Evolutionary conservation across 2,113 vertebrate species (phyloP), one percentile per base, ranked within the genome.

Genomic region (Takifugu flavidus): DNA sequence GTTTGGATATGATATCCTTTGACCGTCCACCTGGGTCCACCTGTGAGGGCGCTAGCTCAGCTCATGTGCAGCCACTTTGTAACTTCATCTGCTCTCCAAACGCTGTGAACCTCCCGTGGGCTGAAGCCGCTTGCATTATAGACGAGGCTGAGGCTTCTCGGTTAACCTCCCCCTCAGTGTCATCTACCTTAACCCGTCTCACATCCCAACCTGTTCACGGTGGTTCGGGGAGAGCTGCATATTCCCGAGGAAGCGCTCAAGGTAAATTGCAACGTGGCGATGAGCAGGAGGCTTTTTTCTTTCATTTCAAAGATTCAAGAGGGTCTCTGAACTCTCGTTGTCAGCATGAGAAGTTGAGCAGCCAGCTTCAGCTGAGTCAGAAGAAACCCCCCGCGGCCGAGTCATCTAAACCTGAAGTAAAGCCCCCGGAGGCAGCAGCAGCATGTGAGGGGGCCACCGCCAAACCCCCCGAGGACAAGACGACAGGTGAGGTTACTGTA

Each of bases 1-100:
- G 91, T 98, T 98, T 89, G 96, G 96, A 79, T 98, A 98, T 85
- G 95, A 98, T 98, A 98, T 98, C 96, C 95, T 98, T 95, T 86
- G 7, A 70, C 42, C 52, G 2, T 54, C 34, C 14, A 53, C 25
- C 25, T 51, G 47, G 2, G 47, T 25, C 15, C n/a, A 51, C 20
- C 14, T 43, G 71, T 10, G 11, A 25, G 25, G 27, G 28, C n/a
- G n/a, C 56, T 56, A 53, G 39, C 5, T 0, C 26, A 28, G 51
- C 26, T 42, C 13, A 56, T 70, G 68, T 49, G 62, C 63, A 62
- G 49, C n/a, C 50, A 56, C 34, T 65, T 31, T 58, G 82, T 81
- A 85, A 83, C 74, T 56, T 25, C 26, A 86, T 77, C 74, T 58
- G 62, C 34, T 70, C n/a, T 39, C 53, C 25, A 76, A 75, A 56